A percentile compares a stretch with the other conserved stretches of the same genome.
Evolutionary conservation across 1,140 invertebrate species (phyloP).

Genomic region (Tetragonula clypearis): DNA sequence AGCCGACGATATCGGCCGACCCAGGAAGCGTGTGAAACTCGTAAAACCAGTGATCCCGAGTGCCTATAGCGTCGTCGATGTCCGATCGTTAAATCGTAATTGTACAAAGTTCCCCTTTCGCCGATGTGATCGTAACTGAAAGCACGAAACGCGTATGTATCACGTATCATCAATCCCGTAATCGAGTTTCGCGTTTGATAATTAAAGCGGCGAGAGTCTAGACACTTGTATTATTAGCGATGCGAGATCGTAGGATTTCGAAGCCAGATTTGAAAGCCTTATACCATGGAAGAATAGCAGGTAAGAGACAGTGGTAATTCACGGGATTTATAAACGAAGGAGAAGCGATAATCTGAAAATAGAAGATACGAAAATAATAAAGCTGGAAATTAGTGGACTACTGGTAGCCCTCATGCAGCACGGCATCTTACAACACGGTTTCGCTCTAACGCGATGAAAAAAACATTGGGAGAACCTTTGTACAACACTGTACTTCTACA

Average conservation of each 20-base stretch:
- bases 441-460: too few relatives aligned
- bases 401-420: too few relatives aligned
- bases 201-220: neutral
- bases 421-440: too few relatives aligned
- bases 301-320: neutral
- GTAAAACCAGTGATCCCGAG: conserved; percentile 15
- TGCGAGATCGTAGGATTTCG: too few relatives aligned
- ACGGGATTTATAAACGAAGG: too few relatives aligned
- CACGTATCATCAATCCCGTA: neutral
- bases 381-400: neutral
- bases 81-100: neutral
- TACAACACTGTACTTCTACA: too few relatives aligned
- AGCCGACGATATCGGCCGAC: conserved; percentile 10
- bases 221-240: neutral
- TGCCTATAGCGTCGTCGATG: neutral
- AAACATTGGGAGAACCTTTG: too few relatives aligned
- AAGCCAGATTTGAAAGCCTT: neutral
- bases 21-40: conserved; percentile 43
- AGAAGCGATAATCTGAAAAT: neutral
- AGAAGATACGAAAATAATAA: neutral
- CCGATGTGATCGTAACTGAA: neutral
- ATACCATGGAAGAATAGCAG: neutral
- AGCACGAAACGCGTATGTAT: too few relatives aligned
- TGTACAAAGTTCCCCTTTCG: too few relatives aligned
- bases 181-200: too few relatives aligned